Base-by-base conservation (phyloP, 2,113 vertebrate species). In the Mustelus asterias region DNA sequence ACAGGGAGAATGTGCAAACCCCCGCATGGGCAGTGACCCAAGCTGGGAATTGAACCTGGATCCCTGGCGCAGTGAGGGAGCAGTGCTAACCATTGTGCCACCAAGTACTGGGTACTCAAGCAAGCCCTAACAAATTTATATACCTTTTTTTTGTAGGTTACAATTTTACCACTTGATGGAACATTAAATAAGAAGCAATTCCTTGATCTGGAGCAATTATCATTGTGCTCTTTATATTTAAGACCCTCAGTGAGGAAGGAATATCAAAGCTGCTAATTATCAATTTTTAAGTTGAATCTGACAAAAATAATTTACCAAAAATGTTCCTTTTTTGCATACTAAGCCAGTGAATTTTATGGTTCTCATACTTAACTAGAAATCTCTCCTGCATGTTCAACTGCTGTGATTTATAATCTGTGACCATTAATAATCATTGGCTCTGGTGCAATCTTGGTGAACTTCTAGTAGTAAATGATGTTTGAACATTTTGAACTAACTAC, bases 381-480 rank as follows among this genome's bases (percentile, higher is more conserved):
- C 69, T 95, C 24, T 63, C 94, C 37, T 72, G 65, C 37, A 70
- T 95, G 26, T 72, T 24, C 65, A 72, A 72, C 44, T 48, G 67
- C 69, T 95, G 29, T 37, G 94, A 72, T 95, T 95, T 48, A 95
- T 72, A 72, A 63, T 26, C 69, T 54, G 13, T 95, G 94, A 72
- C 94, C 65, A 72, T 95, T 72, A 95, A 72, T 95, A 72, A 95
- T 72, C 69, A 16, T 95, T 95, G 41, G 70, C 37, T 48, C 72
- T 54, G 16, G 94, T 48, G 44, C 94, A 95, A 72, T 95, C 44
- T 95, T 70, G 54, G 69, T 72, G 69, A 24, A 72, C 10, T 44
- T 95, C 41, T 20, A 92, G 89, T 92, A 18, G 20, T 37, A 95
- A 95, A 70, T 95, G 69, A 44, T 72, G 69, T 95, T 95, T 95